Evolutionary conservation across 2,888 invertebrate species (phyloP), one percentile per base, ranked within the genome.

Genomic region (Gibbula magus): DNA sequence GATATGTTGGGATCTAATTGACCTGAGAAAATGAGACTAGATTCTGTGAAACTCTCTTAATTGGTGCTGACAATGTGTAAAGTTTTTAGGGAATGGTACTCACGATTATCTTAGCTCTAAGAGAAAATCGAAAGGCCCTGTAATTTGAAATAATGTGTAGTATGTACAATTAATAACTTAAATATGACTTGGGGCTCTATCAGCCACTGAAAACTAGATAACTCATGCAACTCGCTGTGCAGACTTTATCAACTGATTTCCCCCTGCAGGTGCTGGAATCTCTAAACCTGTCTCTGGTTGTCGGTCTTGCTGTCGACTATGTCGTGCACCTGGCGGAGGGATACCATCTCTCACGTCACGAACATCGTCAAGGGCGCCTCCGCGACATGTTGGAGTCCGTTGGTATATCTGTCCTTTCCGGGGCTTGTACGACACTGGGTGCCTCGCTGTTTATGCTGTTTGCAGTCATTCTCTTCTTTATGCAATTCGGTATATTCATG

Each of bases 271-370:
- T 91, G 7, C 75, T 91, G 75, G 91, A 91, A 80, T 90, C 91
- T 0, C 79, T 91, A n/a, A 91, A 91, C 81, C 85, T 91, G 83
- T 89, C 88, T 7, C 85, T 91, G 80, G 90, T 91, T 4, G 90
- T 89, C 20, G 91, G 91, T 4, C 84, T 91, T 39, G 85, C 91
- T 13, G 89, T 91, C 51, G 91, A 91, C 82, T 91, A 91, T 77
- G 90, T 91, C 18, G 91, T 91, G 0, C 91, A 91, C 73, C 79
- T 91, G 54, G 90, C 91, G 56, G 91, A 91, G 75, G 90, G 89
- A 75, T 91, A 91, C 81, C 87, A 88, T 80, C 82, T 86, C 74
- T 88, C 91, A 1, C 75, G 80, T n/a, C 84, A 83, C 76, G n/a
- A 67, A 5, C 86, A 88, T 84, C 83, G 91, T 56, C 77, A 79